Percentiles rank a stretch among this genome's conserved stretches.
Evolutionary conservation across 2,888 invertebrate species (phyloP).

Genomic region (Quadroppia sp.): DNA sequence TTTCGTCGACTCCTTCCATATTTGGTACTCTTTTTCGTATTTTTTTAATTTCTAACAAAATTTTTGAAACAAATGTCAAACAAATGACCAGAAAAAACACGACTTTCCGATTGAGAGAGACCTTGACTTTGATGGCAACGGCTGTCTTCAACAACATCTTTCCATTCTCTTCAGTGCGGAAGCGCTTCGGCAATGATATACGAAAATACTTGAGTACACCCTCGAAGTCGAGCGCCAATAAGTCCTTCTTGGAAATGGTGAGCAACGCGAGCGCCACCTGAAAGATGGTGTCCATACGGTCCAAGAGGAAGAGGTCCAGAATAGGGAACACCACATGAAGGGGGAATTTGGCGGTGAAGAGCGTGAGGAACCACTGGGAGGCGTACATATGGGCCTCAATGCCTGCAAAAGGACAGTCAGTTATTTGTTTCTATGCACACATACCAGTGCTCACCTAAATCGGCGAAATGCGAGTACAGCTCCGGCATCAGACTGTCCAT

Average conservation of each 20-base stretch:
- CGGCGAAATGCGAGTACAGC: constrained; percentile 56
- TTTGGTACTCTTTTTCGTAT: constrained; percentile 83
- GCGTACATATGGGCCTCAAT: constrained; percentile 86
- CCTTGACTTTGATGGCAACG: constrained; percentile 73
- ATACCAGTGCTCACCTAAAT: constrained; percentile 59
- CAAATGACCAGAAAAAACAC: neutral
- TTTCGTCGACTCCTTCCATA: constrained; percentile 62
- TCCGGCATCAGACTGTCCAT: constrained; percentile 65
- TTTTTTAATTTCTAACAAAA: constrained; percentile 75
- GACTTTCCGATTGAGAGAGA: neutral
- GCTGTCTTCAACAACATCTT: constrained; percentile 83
- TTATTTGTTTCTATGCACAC: constrained; percentile 53
- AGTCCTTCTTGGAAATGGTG: constrained; percentile 76
- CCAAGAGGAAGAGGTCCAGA: constrained; percentile 81
- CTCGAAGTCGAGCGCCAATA: constrained; percentile 91
- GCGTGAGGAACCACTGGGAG: constrained; percentile 98
- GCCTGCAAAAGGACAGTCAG: constrained; percentile 91
- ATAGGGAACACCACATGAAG: constrained; percentile 78
- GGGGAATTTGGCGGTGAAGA: constrained; percentile 99
- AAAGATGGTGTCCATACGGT: constrained; percentile 87
- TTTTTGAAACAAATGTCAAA: neutral
- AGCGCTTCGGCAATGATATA: constrained; percentile 92
- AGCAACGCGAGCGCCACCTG: constrained; percentile 92
- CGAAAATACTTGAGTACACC: constrained; percentile 96
- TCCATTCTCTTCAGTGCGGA: constrained; percentile 83